Evolutionary conservation across 2,888 invertebrate genomes (phyloP).

Genomic region (Drosophila greeni): DNA sequence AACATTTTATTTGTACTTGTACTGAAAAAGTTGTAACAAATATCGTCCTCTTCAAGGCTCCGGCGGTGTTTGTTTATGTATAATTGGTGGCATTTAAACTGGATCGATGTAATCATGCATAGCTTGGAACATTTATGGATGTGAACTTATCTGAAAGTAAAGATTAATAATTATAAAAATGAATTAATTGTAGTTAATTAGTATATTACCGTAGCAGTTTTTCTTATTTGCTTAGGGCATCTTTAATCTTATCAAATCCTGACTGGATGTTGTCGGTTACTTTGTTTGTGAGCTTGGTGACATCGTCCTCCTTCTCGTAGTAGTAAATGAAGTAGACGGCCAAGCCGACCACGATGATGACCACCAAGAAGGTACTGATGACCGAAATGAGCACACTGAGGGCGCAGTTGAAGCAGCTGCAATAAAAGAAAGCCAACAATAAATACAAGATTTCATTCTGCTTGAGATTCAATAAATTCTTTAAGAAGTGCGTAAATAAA

Average conservation of each 20-base stretch:
- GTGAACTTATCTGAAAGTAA: slow-evolving; percentile 15
- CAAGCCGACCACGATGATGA: slow-evolving; percentile 68
- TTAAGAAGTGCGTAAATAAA: background rate
- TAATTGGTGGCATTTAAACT: slow-evolving; percentile 30
- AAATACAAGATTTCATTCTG: background rate
- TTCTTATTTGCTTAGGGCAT: slow-evolving; percentile 37
- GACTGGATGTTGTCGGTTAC: slow-evolving; percentile 49
- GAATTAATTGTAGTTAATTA: background rate
- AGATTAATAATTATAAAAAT: background rate
- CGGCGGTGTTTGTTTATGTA: slow-evolving; percentile 19
- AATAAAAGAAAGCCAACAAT: slow-evolving; percentile 23
- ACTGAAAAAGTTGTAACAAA: slow-evolving; percentile 36
- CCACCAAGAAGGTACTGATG: slow-evolving; percentile 69
- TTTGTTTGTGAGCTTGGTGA: slow-evolving; percentile 55
- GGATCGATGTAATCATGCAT: slow-evolving; percentile 23
- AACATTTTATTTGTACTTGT: slow-evolving; percentile 45
- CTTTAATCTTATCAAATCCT: slow-evolving; percentile 45
- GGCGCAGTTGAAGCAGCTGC: slow-evolving; percentile 74
- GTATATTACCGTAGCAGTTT: slow-evolving; percentile 2
- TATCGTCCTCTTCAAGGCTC: slow-evolving; percentile 22
- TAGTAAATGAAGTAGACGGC: slow-evolving; percentile 68
- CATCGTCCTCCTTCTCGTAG: slow-evolving; percentile 65
- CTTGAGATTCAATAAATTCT: background rate
- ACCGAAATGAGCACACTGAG: slow-evolving; percentile 71
- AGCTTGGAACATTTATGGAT: slow-evolving; percentile 21